A percentile compares a stretch with the other conserved stretches of the same genome.
These are phyloP conservation scores for Agrochola circellaris DNA, from an alignment of 2,888 invertebrate genomes.

Conservation along the genomic window DNA sequence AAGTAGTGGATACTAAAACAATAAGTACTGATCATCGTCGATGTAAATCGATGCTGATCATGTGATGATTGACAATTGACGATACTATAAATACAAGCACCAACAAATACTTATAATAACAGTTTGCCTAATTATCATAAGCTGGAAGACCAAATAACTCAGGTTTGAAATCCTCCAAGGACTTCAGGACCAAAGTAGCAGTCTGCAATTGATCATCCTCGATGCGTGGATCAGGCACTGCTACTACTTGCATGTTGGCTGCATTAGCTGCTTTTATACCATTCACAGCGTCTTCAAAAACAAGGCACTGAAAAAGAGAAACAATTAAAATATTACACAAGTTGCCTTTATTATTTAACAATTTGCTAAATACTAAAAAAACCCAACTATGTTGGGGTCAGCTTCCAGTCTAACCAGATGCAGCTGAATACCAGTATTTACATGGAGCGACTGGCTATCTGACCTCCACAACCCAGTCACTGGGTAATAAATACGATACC, in stretches of 20 bases:
- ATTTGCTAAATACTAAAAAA: too few species aligned
- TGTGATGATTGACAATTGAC: slow-evolving; percentile 53
- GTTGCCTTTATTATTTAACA: background rate
- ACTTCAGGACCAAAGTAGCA: slow-evolving; percentile 93
- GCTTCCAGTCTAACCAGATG: too few species aligned
- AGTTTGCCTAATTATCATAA: slow-evolving; percentile 61
- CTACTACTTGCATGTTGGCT: slow-evolving; percentile 96
- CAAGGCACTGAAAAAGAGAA: slow-evolving; percentile 91
- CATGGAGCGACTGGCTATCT: too few species aligned
- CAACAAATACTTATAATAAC: slow-evolving; percentile 41
- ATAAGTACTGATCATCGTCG: slow-evolving; percentile 50
- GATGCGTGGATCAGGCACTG: slow-evolving; percentile 93
- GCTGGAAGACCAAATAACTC: slow-evolving; percentile 95
- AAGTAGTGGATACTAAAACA: slow-evolving; percentile 42
- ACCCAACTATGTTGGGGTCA: too few species aligned
- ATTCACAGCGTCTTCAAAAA: slow-evolving; percentile 97
- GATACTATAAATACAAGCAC: slow-evolving; percentile 60
- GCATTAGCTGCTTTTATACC: slow-evolving; percentile 94
- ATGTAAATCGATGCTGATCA: too few species aligned
- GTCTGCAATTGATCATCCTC: slow-evolving; percentile 72
- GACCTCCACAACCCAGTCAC: too few species aligned
- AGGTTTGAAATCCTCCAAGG: slow-evolving; percentile 95
- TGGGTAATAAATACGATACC: too few species aligned
- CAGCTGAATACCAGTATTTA: too few species aligned
- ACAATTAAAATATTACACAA: background rate